Conservation (phyloP, 2,113 vertebrate species). For the Psilopsiagon aymara region DNA sequence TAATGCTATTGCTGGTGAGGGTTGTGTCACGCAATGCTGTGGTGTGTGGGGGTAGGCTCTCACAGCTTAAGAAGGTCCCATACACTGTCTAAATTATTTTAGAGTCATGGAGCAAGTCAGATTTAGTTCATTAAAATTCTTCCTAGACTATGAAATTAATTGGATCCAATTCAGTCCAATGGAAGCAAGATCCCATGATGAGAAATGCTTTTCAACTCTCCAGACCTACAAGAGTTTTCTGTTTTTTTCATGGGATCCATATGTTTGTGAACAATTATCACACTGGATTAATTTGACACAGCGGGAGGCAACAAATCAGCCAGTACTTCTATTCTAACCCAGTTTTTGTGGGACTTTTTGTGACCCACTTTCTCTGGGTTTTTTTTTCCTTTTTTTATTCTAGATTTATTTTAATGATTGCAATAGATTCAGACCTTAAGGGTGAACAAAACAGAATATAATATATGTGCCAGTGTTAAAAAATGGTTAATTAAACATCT, state of each 20-base stretch:
- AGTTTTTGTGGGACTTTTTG: neutral
- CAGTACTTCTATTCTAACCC: neutral
- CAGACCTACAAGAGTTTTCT: neutral
- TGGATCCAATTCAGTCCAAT: neutral
- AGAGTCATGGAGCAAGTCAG: neutral
- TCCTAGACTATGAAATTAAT: neutral
- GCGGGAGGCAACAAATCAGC: neutral
- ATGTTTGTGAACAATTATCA: slow-evolving; percentile 8
- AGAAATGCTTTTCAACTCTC: neutral
- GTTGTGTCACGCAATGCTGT: neutral
- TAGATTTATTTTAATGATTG: neutral
- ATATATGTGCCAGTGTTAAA: neutral
- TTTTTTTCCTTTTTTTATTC: neutral
- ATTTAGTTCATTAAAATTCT: slow-evolving; percentile 15
- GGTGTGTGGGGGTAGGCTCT: neutral
- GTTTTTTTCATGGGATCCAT: neutral
- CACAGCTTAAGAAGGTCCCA: neutral
- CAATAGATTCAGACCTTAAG: neutral
- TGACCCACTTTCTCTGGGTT: neutral
- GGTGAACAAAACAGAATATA: neutral
- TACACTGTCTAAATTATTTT: neutral
- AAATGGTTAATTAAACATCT: neutral
- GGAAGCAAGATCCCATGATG: neutral
- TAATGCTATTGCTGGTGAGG: neutral
- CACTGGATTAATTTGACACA: neutral